phyloP scores from a whole-genome alignment of 2,888 invertebrate species.

The Cremastinae sp. region DNA sequence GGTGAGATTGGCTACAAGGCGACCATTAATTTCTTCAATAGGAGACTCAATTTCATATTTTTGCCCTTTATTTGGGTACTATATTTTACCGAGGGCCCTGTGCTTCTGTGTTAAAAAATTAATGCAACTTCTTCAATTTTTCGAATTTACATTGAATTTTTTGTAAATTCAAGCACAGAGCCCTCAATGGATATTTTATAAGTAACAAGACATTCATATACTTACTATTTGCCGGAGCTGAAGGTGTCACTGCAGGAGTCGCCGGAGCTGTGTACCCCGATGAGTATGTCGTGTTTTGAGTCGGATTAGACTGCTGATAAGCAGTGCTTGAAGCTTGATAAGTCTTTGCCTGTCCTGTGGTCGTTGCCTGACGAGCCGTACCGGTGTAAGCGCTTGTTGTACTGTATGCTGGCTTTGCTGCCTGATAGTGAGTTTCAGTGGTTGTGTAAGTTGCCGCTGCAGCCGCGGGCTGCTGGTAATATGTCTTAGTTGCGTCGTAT shows the following conservation, averaged over 20 bases:
- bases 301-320: conserved; percentile 78
- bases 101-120: too few relatives aligned
- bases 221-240: conserved; percentile 78
- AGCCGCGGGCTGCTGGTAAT: conserved; percentile 91
- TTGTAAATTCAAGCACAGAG: conserved; percentile 8
- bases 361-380: conserved; percentile 80
- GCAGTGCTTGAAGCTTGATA: conserved; percentile 78
- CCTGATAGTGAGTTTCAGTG: conserved; percentile 84
- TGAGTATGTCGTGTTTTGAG: conserved; percentile 77
- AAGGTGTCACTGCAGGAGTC: conserved; percentile 77
- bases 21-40: neutral
- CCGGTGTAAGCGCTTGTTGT: conserved; percentile 87
- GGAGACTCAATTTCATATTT: conserved; percentile 51
- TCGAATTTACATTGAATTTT: neutral
- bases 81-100: neutral
- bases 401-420: conserved; percentile 87
- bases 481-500: conserved; percentile 91
- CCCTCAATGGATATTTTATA: neutral
- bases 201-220: conserved; percentile 50
- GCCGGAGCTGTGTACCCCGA: conserved; percentile 78
- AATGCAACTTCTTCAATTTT: too few relatives aligned
- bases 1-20: neutral
- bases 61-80: neutral
- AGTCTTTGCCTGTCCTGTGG: conserved; percentile 81
- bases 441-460: conserved; percentile 85